A percentile compares a stretch with the other conserved stretches of the same genome.
phyloP scores from a whole-genome alignment of 2,797 vertebrate genomes.

The Thaleichthys pacificus region DNA sequence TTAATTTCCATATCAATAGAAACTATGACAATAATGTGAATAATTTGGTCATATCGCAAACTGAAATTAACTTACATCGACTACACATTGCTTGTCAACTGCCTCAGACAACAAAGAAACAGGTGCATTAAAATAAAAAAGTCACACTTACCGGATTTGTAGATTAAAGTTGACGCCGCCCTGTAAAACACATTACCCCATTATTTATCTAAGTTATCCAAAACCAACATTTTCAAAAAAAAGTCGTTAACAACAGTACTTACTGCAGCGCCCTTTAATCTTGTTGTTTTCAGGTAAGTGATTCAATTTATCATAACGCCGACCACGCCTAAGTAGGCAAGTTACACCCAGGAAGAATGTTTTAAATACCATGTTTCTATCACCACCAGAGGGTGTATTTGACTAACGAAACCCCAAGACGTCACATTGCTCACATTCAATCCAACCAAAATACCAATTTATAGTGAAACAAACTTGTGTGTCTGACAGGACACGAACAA shows the following conservation, averaged over 20 bases:
- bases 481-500: too few species aligned
- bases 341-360: slow-evolving; percentile 47
- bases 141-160: slow-evolving; percentile 61
- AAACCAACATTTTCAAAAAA: slow-evolving; percentile 10
- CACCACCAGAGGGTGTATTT: slow-evolving; percentile 23
- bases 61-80: not conserved
- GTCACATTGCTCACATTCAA: too few species aligned
- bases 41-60: not conserved
- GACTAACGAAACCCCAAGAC: not conserved
- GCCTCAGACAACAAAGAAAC: slow-evolving; percentile 44
- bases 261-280: slow-evolving; percentile 86
- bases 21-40: not conserved
- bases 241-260: slow-evolving; percentile 56
- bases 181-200: slow-evolving; percentile 65
- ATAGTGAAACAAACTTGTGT: too few species aligned
- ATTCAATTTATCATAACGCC: slow-evolving; percentile 27
- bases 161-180: slow-evolving; percentile 83
- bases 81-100: not conserved
- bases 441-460: too few species aligned
- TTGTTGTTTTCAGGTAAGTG: slow-evolving; percentile 69
- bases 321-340: slow-evolving; percentile 65
- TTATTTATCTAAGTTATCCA: slow-evolving; percentile 21
- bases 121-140: slow-evolving; percentile 51
- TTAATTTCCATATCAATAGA: not conserved
- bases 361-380: not conserved